These are phyloP conservation scores for Callipepla squamata DNA, from an alignment of 2,113 vertebrate species.

Conservation along the genomic window DNA sequence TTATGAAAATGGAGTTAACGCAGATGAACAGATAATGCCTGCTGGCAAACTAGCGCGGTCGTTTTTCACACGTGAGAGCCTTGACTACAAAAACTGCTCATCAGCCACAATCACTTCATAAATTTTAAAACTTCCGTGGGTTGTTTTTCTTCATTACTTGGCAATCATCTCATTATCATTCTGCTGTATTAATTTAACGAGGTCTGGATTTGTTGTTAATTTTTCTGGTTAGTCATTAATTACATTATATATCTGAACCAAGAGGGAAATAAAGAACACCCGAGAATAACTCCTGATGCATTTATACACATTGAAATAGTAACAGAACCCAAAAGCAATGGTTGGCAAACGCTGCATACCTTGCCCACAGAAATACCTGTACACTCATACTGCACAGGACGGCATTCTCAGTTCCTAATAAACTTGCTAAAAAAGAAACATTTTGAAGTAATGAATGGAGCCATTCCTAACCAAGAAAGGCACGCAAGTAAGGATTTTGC, in stretches of 20 bases:
- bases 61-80: slow-evolving; percentile 12
- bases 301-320: background rate
- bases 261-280: background rate
- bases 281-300: background rate
- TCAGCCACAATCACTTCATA: background rate
- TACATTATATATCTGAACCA: background rate
- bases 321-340: background rate
- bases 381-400: background rate
- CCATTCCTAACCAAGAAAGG: background rate
- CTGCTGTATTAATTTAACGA: slow-evolving; percentile 18
- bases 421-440: background rate
- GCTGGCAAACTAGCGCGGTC: background rate
- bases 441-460: background rate
- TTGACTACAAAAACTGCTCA: background rate
- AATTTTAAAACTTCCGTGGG: slow-evolving; percentile 6
- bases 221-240: background rate
- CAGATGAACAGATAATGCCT: slow-evolving; percentile 18
- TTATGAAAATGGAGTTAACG: background rate
- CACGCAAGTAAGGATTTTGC: accelerated
- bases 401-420: background rate
- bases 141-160: slow-evolving; percentile 5
- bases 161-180: slow-evolving; percentile 50
- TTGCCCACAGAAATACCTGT: background rate
- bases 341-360: background rate
- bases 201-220: background rate